Conservation (phyloP, 1,140 invertebrate genomes). For the Lucilia sericata region DNA sequence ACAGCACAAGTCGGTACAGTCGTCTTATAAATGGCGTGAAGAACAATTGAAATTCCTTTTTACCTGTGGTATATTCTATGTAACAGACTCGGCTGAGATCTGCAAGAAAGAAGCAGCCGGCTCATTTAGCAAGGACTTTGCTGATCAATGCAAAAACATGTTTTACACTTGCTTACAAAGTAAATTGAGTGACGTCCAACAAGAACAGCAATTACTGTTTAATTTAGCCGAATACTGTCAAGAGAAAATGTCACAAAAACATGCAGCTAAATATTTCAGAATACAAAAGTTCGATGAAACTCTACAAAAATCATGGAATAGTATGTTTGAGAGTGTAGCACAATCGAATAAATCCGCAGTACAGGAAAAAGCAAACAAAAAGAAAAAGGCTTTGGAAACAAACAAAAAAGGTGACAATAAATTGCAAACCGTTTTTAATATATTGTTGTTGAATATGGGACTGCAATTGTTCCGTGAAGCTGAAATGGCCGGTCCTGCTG, state of each 20-base stretch:
- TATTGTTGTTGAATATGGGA: constrained; percentile 77
- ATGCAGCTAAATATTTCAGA: constrained; percentile 67
- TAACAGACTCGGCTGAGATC: constrained; percentile 66
- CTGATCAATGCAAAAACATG: constrained; percentile 71
- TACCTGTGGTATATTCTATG: constrained; percentile 74
- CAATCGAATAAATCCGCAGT: constrained; percentile 64
- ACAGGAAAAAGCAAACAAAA: constrained; percentile 49
- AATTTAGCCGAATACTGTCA: constrained; percentile 72
- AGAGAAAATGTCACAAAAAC: constrained; percentile 68
- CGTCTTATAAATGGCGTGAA: constrained; percentile 73
- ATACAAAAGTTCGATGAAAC: constrained; percentile 70
- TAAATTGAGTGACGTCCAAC: constrained; percentile 73
- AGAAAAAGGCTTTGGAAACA: constrained; percentile 62
- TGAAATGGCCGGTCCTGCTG: constrained; percentile 75
- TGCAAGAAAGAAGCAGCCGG: constrained; percentile 44
- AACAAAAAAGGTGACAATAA: constrained; percentile 23
- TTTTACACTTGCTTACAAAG: constrained; percentile 77
- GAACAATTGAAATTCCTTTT: constrained; percentile 76
- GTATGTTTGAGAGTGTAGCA: constrained; percentile 69
- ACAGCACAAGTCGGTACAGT: constrained; percentile 72
- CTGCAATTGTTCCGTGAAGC: constrained; percentile 78
- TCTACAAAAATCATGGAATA: constrained; percentile 73
- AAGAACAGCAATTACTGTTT: constrained; percentile 71
- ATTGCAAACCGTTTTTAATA: constrained; percentile 73
- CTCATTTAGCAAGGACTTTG: constrained; percentile 52